Percentiles rank a stretch among this genome's conserved stretches.
phyloP scores from a whole-genome alignment of 1,140 invertebrate species.

The Aphis gossypii region DNA sequence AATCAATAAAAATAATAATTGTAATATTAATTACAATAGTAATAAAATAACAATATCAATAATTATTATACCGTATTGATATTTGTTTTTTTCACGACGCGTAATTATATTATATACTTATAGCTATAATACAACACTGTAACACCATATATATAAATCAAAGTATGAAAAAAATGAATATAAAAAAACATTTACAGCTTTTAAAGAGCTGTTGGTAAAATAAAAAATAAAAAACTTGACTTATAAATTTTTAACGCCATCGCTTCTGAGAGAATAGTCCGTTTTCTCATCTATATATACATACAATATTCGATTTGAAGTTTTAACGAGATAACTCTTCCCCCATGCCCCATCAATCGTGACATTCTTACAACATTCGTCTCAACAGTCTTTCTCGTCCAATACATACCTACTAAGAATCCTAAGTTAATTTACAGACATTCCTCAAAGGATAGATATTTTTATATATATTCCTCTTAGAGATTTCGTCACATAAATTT shows the following conservation, averaged over 20 bases:
- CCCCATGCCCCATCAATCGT: background rate
- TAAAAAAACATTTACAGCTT: background rate
- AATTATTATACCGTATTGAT: background rate
- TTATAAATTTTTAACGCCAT: background rate
- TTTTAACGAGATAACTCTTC: constrained; percentile 2
- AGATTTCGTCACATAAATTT: background rate
- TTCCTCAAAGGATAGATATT: background rate
- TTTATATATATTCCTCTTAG: background rate
- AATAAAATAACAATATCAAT: background rate
- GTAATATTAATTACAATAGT: background rate
- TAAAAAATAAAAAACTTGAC: background rate
- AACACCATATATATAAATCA: background rate
- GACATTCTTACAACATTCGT: background rate
- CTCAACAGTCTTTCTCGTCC: background rate
- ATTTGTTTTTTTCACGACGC: background rate
- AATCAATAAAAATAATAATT: constrained; percentile 3
- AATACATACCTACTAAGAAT: background rate
- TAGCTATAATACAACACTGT: background rate
- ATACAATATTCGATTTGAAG: background rate
- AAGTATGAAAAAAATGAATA: background rate
- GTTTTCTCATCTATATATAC: background rate
- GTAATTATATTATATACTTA: background rate
- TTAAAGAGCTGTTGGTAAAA: background rate
- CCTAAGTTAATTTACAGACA: background rate
- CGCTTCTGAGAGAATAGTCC: background rate